A percentile compares a stretch with the other conserved stretches of the same genome.
Evolutionary conservation across 2,113 vertebrate genomes (phyloP).

Genomic region (Grammomys surdaster): DNA sequence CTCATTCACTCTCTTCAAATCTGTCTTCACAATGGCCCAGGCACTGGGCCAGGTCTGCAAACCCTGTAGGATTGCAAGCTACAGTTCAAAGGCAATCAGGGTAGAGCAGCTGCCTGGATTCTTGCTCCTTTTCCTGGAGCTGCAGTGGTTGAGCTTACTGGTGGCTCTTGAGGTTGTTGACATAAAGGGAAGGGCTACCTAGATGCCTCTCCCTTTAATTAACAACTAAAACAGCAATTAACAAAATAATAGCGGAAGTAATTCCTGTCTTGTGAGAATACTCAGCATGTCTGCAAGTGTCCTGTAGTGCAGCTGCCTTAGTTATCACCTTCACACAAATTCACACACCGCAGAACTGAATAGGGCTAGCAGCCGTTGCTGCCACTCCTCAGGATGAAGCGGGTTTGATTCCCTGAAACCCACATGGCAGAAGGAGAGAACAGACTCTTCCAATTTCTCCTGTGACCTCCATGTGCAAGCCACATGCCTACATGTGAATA

Average conservation of each 20-base stretch:
- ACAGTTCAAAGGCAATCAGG: background rate
- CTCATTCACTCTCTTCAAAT: background rate
- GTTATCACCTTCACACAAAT: background rate
- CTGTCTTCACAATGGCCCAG: background rate
- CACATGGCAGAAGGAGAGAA: background rate
- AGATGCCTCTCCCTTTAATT: conserved; percentile 52
- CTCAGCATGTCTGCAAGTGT: background rate
- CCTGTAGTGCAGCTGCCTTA: background rate
- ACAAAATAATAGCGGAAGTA: conserved; percentile 30
- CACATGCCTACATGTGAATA: too few relatives aligned
- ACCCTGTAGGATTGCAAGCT: background rate
- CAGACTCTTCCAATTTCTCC: background rate
- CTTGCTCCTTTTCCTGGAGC: background rate
- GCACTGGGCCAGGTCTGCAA: background rate
- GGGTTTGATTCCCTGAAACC: background rate
- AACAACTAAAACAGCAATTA: conserved; percentile 51
- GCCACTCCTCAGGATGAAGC: background rate
- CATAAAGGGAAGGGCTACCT: background rate
- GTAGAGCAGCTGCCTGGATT: background rate
- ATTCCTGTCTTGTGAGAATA: background rate
- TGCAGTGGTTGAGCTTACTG: background rate
- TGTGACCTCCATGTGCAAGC: background rate
- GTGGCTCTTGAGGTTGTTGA: background rate
- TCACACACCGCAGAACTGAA: background rate
- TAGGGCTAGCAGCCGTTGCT: background rate